phyloP scores from a whole-genome alignment of 2,888 invertebrate species.

The Clanis bilineata region DNA sequence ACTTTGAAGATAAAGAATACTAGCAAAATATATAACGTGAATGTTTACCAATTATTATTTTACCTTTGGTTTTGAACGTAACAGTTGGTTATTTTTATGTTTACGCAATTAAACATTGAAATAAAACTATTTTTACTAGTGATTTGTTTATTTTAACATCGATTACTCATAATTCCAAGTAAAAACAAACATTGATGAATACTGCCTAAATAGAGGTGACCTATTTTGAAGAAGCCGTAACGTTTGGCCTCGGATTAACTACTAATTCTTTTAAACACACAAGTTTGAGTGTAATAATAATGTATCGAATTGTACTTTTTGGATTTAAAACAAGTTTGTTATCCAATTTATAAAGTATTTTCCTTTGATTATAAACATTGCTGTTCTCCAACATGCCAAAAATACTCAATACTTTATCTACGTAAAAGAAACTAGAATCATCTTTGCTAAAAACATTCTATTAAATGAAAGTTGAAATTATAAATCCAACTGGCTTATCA shows the following conservation, averaged over 20 bases:
- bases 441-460: too few species aligned
- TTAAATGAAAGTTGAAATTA: too few species aligned
- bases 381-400: not conserved
- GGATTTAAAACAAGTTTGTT: not conserved
- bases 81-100: too few species aligned
- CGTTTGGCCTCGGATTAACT: constrained; percentile 42
- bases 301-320: not conserved
- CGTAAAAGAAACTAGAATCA: too few species aligned
- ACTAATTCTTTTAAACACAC: constrained; percentile 37
- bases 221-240: constrained; percentile 45
- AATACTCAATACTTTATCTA: not conserved
- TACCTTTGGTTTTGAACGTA: too few species aligned
- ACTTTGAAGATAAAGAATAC: too few species aligned
- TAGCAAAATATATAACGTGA: too few species aligned
- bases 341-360: not conserved
- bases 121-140: too few species aligned
- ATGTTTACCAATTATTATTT: too few species aligned
- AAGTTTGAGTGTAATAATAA: not conserved
- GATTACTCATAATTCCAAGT: not conserved
- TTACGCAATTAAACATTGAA: too few species aligned
- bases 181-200: not conserved
- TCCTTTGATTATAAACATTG: not conserved
- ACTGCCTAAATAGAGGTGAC: constrained; percentile 30
- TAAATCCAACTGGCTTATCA: too few species aligned
- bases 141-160: not conserved